These are phyloP conservation scores for Pelochelys cantorii DNA, from an alignment of 2,797 vertebrate genomes.

Conservation along the genomic window DNA sequence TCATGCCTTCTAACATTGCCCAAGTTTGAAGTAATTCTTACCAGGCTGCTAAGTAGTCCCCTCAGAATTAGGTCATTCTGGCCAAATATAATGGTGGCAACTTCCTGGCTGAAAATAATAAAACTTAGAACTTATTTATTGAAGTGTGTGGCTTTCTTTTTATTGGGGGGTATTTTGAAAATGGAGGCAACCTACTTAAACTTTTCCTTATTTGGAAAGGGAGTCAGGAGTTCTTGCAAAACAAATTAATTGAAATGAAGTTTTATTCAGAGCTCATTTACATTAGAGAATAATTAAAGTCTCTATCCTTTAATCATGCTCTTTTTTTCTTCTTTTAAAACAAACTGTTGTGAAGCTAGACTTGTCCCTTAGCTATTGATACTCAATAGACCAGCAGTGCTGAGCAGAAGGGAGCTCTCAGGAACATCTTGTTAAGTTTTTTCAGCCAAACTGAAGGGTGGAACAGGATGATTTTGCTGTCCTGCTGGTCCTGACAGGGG, in stretches of 20 bases:
- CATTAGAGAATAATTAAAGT: neutral
- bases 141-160: neutral
- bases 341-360: neutral
- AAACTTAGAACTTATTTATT: neutral
- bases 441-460: neutral
- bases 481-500: neutral
- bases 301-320: neutral
- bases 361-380: neutral
- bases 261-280: neutral
- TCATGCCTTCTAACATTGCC: neutral
- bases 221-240: neutral
- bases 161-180: neutral
- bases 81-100: neutral
- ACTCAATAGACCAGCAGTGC: neutral
- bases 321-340: neutral
- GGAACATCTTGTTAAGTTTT: neutral
- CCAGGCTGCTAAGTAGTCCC: neutral
- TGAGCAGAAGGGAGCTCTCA: neutral
- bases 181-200: neutral
- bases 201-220: neutral
- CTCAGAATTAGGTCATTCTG: neutral
- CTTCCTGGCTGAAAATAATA: neutral
- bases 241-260: neutral
- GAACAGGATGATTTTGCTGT: neutral
- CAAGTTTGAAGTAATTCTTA: neutral